These are phyloP conservation scores for Barbus barbus DNA, from an alignment of 2,113 vertebrate genomes.

Conservation along the genomic window DNA sequence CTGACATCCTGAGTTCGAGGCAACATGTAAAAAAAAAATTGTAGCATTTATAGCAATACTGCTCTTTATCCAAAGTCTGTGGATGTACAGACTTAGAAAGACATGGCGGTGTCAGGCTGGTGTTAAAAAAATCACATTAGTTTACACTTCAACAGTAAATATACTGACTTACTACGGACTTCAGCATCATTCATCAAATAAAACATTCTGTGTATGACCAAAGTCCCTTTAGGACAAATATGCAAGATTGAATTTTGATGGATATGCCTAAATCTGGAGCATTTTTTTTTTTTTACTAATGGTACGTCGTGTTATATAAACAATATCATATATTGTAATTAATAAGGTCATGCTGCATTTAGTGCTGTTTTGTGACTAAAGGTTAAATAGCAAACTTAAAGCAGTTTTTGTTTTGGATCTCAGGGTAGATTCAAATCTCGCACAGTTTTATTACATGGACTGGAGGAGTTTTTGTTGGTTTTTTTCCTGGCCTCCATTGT, in stretches of 20 bases:
- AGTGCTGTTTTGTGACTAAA: conserved; percentile 23
- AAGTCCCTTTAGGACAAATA: conserved; percentile 28
- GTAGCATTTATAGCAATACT: conserved; percentile 50
- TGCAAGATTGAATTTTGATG: conserved; percentile 36
- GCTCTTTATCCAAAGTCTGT: conserved; percentile 32
- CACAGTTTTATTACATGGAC: conserved; percentile 7
- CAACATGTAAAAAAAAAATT: conserved; percentile 32
- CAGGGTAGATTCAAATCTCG: conserved; percentile 27
- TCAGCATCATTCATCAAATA: conserved; percentile 14
- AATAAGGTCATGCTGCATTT: conserved; percentile 22
- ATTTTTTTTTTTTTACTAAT: background rate
- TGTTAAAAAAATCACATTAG: conserved; percentile 23
- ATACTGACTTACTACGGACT: background rate
- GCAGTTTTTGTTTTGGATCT: conserved; percentile 37
- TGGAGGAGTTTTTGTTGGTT: background rate
- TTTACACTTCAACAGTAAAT: conserved; percentile 28
- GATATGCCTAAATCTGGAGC: background rate
- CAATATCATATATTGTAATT: background rate
- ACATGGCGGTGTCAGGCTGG: background rate
- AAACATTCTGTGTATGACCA: conserved; percentile 24
- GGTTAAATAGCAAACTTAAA: conserved; percentile 21
- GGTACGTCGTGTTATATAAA: conserved; percentile 5
- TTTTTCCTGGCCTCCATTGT: background rate
- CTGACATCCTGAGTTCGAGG: conserved; percentile 12
- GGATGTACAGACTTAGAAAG: conserved; percentile 41